Evolutionary conservation across 2,888 invertebrate species (phyloP).

Genomic region (Druceiella hillmani): DNA sequence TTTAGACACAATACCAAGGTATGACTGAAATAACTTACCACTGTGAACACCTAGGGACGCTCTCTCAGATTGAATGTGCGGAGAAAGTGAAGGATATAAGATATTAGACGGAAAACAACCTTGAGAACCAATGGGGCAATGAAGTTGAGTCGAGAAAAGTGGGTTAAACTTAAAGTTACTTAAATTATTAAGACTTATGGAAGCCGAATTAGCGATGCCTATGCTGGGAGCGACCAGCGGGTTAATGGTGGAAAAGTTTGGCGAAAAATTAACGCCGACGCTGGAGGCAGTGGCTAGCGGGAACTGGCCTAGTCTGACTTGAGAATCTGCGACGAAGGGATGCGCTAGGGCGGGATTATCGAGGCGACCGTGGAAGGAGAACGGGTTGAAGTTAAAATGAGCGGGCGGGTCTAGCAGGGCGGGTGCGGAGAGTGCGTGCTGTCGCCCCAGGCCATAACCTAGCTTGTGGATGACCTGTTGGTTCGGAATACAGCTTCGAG

Average conservation of each 20-base stretch:
- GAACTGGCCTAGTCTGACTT: constrained; percentile 33
- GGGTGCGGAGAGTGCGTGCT: constrained; percentile 29
- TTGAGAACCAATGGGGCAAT: constrained; percentile 37
- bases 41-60: no score
- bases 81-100: constrained; percentile 39
- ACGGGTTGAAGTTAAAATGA: constrained; percentile 32
- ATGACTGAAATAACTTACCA: no score
- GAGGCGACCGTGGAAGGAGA: constrained; percentile 31
- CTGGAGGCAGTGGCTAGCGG: constrained; percentile 29
- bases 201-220: constrained; percentile 31
- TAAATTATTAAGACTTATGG: constrained; percentile 29
- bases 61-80: constrained; percentile 34
- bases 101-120: constrained; percentile 44
- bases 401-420: constrained; percentile 25
- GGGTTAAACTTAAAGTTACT: constrained; percentile 26
- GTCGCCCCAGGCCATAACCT: constrained; percentile 41
- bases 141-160: constrained; percentile 35
- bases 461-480: constrained; percentile 45
- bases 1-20: no score
- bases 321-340: constrained; percentile 30
- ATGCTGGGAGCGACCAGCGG: constrained; percentile 30
- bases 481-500: constrained; percentile 47
- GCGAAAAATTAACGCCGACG: constrained; percentile 30
- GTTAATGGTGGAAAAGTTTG: constrained; percentile 30
- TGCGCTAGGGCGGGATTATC: constrained; percentile 33